Percentiles rank a stretch among this genome's conserved stretches.
These are phyloP conservation scores for Staurois parvus DNA, from an alignment of 2,797 vertebrate genomes.

Conservation along the genomic window DNA sequence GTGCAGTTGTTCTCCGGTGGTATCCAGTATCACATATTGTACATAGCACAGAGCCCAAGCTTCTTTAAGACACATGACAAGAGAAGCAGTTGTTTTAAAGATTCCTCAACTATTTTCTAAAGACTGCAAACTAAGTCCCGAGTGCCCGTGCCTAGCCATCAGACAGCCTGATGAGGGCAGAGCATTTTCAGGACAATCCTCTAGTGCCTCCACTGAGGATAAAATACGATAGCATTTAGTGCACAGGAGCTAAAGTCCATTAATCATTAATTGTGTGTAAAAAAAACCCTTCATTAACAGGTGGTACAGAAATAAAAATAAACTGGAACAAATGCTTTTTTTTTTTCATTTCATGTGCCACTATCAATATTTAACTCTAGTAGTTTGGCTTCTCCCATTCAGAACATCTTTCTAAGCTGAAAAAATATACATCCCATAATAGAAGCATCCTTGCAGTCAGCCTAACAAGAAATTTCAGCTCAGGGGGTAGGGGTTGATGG, in stretches of 20 bases:
- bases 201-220: no score
- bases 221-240: neutral
- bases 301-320: neutral
- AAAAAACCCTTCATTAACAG: neutral
- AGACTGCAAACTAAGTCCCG: conserved; percentile 11
- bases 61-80: conserved; percentile 53
- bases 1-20: conserved; percentile 40
- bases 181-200: neutral
- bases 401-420: no score
- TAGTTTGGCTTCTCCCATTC: no score
- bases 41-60: conserved; percentile 9
- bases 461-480: no score
- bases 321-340: neutral
- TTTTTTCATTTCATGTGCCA: no score
- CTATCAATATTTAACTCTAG: no score
- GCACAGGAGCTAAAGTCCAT: neutral
- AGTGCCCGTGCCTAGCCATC: neutral
- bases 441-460: no score
- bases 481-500: no score
- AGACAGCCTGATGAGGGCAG: neutral
- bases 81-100: conserved; percentile 51
- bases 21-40: conserved; percentile 44
- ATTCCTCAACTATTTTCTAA: conserved; percentile 41
- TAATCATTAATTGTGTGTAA: neutral
- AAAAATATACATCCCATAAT: no score